phyloP scores from a whole-genome alignment of 2,888 invertebrate species.

The Meteorus cinctellus region DNA sequence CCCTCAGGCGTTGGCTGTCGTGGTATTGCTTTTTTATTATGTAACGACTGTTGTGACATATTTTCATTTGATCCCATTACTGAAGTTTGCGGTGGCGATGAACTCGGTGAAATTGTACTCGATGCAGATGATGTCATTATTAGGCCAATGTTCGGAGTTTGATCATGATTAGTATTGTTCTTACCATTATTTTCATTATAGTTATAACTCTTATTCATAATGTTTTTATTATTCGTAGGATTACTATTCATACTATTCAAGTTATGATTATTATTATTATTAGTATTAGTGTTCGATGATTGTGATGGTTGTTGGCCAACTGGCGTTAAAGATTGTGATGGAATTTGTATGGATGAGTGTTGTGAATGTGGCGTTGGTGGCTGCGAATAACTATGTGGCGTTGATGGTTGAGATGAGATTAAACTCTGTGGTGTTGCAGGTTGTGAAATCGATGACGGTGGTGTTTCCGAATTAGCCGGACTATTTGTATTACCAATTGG shows the following conservation, averaged over 20 bases:
- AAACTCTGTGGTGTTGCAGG: slow-evolving; percentile 69
- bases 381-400: slow-evolving; percentile 69
- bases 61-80: slow-evolving; percentile 35
- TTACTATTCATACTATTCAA: not conserved
- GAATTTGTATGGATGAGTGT: slow-evolving; percentile 53
- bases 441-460: slow-evolving; percentile 67
- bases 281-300: slow-evolving; percentile 52
- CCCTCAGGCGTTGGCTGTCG: slow-evolving; percentile 57
- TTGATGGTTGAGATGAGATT: slow-evolving; percentile 68
- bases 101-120: slow-evolving; percentile 59
- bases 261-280: slow-evolving; percentile 3
- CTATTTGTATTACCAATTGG: slow-evolving; percentile 76
- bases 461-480: slow-evolving; percentile 76
- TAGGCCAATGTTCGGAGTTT: slow-evolving; percentile 24
- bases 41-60: slow-evolving; percentile 33
- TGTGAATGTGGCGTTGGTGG: slow-evolving; percentile 69
- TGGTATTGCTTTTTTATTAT: slow-evolving; percentile 36
- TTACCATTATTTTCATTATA: slow-evolving; percentile 20
- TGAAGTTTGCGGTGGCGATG: slow-evolving; percentile 59
- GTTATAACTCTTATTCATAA: not conserved
- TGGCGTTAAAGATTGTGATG: slow-evolving; percentile 54
- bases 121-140: slow-evolving; percentile 57
- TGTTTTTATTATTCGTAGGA: not conserved
- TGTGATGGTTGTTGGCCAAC: slow-evolving; percentile 62
- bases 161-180: slow-evolving; percentile 28